Evolutionary conservation across 2,888 invertebrate genomes (phyloP).

Genomic region (Calliphora vomitoria): DNA sequence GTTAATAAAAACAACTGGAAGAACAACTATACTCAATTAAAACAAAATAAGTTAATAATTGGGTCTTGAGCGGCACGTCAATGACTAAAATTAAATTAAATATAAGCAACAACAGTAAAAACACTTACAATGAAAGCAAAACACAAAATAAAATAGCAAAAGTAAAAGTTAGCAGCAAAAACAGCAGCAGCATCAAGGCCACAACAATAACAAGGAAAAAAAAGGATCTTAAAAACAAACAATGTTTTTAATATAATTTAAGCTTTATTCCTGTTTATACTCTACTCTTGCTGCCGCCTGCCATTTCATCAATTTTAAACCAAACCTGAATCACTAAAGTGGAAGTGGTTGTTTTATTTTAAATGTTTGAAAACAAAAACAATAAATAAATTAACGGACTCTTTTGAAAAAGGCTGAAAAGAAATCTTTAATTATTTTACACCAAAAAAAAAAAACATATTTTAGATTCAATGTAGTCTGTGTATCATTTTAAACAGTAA

Average conservation of each 20-base stretch:
- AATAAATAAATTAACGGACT: no score
- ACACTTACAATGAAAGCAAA: not conserved
- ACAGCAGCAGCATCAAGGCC: not conserved
- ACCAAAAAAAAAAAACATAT: no score
- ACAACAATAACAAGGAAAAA: not conserved
- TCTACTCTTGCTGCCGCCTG: no score
- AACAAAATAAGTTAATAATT: slow-evolving; percentile 20
- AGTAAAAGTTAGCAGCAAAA: not conserved
- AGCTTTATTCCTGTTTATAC: not conserved
- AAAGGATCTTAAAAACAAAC: not conserved
- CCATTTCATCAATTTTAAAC: not conserved
- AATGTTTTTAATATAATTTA: not conserved
- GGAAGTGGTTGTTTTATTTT: not conserved
- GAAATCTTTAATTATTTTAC: no score
- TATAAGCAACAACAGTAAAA: not conserved
- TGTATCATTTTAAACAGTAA: no score
- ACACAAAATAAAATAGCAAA: not conserved
- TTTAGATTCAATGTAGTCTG: no score
- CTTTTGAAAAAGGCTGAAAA: no score
- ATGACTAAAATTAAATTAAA: slow-evolving; percentile 8
- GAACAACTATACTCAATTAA: slow-evolving; percentile 1
- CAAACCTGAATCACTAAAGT: not conserved
- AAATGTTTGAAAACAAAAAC: not conserved
- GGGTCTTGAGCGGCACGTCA: not conserved
- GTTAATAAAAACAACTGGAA: not conserved